Percentiles rank a stretch among this genome's conserved stretches.
Evolutionary conservation across 2,797 vertebrate species (phyloP).

Genomic region (Moxostoma hubbsi): DNA sequence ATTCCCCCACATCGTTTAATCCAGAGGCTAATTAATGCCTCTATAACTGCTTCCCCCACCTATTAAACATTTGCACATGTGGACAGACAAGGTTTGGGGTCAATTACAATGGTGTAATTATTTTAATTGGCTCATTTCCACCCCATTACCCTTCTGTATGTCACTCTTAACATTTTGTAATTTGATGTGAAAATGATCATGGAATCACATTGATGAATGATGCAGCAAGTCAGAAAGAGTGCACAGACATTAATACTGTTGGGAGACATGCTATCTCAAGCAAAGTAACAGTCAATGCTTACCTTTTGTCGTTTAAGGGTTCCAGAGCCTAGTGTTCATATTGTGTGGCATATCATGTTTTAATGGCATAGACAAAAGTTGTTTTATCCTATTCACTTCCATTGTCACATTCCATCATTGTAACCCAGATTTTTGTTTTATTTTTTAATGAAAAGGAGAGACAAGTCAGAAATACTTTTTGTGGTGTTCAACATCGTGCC

Average conservation of each 20-base stretch:
- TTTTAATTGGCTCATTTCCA: conserved; percentile 74
- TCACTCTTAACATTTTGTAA: conserved; percentile 68
- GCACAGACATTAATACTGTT: conserved; percentile 68
- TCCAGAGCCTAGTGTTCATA: neutral
- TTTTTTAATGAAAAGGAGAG: too few relatives aligned
- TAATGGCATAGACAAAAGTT: neutral
- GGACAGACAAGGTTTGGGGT: conserved; percentile 69
- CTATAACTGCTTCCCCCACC: conserved; percentile 43
- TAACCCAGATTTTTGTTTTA: too few relatives aligned
- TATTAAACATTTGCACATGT: conserved; percentile 62
- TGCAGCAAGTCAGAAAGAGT: conserved; percentile 52
- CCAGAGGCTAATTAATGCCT: conserved; percentile 66
- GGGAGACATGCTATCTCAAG: conserved; percentile 65
- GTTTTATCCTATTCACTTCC: too few relatives aligned
- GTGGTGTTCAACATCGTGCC: too few relatives aligned
- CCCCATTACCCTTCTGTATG: conserved; percentile 74
- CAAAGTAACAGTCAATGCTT: conserved; percentile 35
- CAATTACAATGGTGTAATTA: conserved; percentile 73
- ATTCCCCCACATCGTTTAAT: conserved; percentile 63
- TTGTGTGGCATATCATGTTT: neutral
- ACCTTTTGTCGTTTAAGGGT: conserved; percentile 33
- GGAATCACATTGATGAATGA: conserved; percentile 64
- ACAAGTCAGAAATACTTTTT: too few relatives aligned
- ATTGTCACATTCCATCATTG: too few relatives aligned
- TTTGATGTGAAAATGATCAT: conserved; percentile 67